Conservation (phyloP, 2,888 invertebrate genomes). For the Nemoura dubitans region DNA sequence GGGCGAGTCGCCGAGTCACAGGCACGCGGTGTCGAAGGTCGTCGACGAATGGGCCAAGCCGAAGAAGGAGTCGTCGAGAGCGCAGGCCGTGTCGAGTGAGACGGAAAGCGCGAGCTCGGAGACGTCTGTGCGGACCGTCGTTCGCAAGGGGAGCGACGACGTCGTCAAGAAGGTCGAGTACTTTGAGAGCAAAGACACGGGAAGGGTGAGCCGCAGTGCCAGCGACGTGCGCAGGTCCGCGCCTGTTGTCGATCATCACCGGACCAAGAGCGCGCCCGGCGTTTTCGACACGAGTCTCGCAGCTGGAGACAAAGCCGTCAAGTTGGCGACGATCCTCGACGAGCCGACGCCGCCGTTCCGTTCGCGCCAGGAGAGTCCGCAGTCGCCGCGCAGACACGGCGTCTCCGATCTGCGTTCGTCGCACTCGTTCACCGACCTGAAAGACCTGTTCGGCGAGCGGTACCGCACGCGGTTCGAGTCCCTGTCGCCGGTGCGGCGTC, state of each 20-base stretch:
- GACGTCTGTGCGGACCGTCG: slow-evolving; percentile 74
- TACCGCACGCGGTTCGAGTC: slow-evolving; percentile 68
- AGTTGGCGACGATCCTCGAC: background rate
- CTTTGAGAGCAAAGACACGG: slow-evolving; percentile 66
- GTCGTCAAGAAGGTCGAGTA: slow-evolving; percentile 80
- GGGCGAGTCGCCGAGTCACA: slow-evolving; percentile 49
- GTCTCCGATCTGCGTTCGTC: slow-evolving; percentile 60
- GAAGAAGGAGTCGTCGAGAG: slow-evolving; percentile 12
- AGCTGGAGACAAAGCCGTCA: background rate
- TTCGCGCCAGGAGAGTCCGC: slow-evolving; percentile 25
- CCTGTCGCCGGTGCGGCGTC: slow-evolving; percentile 59
- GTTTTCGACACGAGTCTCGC: slow-evolving; percentile 43
- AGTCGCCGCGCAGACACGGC: background rate
- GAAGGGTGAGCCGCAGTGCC: slow-evolving; percentile 44
- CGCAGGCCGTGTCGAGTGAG: slow-evolving; percentile 62
- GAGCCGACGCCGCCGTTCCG: slow-evolving; percentile 17
- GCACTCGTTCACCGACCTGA: slow-evolving; percentile 77
- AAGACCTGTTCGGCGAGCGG: slow-evolving; percentile 83
- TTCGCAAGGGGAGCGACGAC: slow-evolving; percentile 67
- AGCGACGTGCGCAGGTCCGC: slow-evolving; percentile 43
- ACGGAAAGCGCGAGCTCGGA: slow-evolving; percentile 79
- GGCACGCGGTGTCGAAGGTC: slow-evolving; percentile 57
- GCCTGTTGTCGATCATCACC: slow-evolving; percentile 25
- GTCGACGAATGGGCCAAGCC: slow-evolving; percentile 62
- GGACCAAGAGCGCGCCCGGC: slow-evolving; percentile 49